These are phyloP conservation scores for Vanessa cardui DNA, from an alignment of 2,888 invertebrate genomes.

Conservation along the genomic window DNA sequence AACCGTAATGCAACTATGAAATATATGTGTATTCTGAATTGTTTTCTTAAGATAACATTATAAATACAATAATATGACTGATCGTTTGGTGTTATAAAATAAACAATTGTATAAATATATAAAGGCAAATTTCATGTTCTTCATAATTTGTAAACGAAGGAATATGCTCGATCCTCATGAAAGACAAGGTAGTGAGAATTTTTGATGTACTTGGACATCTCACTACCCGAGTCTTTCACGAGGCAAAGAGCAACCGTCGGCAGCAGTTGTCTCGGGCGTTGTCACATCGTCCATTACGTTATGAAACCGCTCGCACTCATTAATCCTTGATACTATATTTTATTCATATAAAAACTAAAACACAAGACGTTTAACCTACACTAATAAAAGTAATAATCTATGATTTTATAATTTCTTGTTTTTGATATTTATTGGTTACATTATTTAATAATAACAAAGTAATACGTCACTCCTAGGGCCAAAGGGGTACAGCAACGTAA, in stretches of 20 bases:
- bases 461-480: too few relatives aligned
- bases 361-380: too few relatives aligned
- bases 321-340: too few relatives aligned
- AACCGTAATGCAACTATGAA: neutral
- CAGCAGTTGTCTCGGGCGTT: conserved; percentile 17
- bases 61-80: too few relatives aligned
- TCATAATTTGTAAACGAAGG: conserved; percentile 40
- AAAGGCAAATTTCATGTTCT: conserved; percentile 15
- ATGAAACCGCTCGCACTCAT: too few relatives aligned
- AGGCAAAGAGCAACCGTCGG: conserved; percentile 75
- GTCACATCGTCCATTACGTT: neutral
- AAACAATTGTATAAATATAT: neutral
- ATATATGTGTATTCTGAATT: neutral
- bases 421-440: too few relatives aligned
- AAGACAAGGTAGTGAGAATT: conserved; percentile 99
- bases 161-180: conserved; percentile 88
- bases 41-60: neutral
- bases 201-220: conserved; percentile 88
- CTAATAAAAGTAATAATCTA: too few relatives aligned
- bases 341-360: too few relatives aligned
- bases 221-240: conserved; percentile 99
- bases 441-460: too few relatives aligned
- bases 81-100: neutral
- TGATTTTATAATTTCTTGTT: too few relatives aligned
- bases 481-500: too few relatives aligned